These are phyloP conservation scores for Cyrtodaria siliqua DNA, from an alignment of 2,888 invertebrate species.

Conservation along the genomic window DNA sequence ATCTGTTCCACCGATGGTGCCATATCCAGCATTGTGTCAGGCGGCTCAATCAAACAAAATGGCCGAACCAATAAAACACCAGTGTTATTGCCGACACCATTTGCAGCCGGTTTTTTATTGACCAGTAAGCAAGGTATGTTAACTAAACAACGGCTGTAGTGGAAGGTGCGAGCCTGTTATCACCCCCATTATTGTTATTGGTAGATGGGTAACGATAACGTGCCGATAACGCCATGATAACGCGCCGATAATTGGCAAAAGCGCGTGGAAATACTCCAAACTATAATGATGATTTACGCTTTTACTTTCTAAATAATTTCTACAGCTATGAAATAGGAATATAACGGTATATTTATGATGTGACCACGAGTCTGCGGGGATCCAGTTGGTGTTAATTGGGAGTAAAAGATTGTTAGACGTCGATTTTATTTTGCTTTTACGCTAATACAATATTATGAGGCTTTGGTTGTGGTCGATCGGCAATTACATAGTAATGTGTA, in stretches of 20 bases:
- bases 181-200: constrained; percentile 39
- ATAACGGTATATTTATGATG: constrained; percentile 52
- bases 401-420: neutral
- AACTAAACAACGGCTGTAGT: neutral
- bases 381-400: constrained; percentile 2
- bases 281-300: constrained; percentile 53
- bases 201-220: constrained; percentile 45
- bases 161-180: constrained; percentile 14
- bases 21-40: too few relatives aligned
- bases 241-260: constrained; percentile 51
- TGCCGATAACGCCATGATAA: constrained; percentile 55
- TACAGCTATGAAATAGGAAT: constrained; percentile 34
- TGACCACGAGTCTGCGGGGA: constrained; percentile 1
- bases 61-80: too few relatives aligned
- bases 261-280: constrained; percentile 36
- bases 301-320: constrained; percentile 50
- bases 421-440: neutral
- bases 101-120: neutral
- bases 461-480: too few relatives aligned
- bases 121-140: neutral
- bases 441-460: neutral
- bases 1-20: too few relatives aligned
- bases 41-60: too few relatives aligned
- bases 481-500: too few relatives aligned
- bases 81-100: too few relatives aligned